These are phyloP conservation scores for Drosophila anomelani DNA, from an alignment of 2,888 invertebrate species.

Conservation along the genomic window DNA sequence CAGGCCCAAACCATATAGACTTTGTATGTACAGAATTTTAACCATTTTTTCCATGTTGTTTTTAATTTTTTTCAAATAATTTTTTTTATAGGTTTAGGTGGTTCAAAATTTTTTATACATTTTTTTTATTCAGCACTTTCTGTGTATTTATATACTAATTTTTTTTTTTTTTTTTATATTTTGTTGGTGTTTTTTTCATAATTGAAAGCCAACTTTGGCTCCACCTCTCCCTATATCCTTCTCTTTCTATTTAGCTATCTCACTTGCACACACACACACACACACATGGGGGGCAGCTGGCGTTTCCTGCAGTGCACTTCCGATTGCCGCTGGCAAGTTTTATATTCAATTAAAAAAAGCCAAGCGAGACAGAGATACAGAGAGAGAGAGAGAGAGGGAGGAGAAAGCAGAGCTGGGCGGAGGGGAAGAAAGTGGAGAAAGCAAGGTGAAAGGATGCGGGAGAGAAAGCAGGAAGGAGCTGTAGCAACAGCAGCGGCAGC, in stretches of 20 bases:
- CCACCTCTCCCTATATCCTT: not conserved
- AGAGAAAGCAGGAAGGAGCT: constrained; percentile 28
- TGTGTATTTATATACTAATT: constrained; percentile 1
- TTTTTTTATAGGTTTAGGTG: constrained; percentile 3
- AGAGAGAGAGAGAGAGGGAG: not conserved
- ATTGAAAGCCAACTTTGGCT: constrained; percentile 72
- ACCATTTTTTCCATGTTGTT: not conserved
- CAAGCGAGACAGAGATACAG: constrained; percentile 13
- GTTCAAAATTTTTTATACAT: constrained; percentile 57
- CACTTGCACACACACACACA: constrained; percentile 28
- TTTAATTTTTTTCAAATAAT: constrained; percentile 1
- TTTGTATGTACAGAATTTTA: not conserved
- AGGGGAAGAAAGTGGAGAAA: constrained; percentile 6
- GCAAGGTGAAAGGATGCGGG: constrained; percentile 8
- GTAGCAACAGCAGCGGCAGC: constrained; percentile 39
- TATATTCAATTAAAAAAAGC: constrained; percentile 72
- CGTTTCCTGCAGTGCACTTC: constrained; percentile 76
- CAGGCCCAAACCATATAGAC: not conserved
- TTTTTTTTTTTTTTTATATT: constrained; percentile 37
- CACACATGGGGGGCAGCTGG: constrained; percentile 62
- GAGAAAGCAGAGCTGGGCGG: not conserved
- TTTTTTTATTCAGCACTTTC: constrained; percentile 16
- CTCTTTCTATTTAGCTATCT: constrained; percentile 15
- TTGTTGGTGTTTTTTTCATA: constrained; percentile 70
- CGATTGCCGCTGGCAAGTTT: constrained; percentile 76